Percentiles rank a stretch among this genome's conserved stretches.
Conservation (phyloP, 2,797 vertebrate genomes). For the Menidia menidia region DNA sequence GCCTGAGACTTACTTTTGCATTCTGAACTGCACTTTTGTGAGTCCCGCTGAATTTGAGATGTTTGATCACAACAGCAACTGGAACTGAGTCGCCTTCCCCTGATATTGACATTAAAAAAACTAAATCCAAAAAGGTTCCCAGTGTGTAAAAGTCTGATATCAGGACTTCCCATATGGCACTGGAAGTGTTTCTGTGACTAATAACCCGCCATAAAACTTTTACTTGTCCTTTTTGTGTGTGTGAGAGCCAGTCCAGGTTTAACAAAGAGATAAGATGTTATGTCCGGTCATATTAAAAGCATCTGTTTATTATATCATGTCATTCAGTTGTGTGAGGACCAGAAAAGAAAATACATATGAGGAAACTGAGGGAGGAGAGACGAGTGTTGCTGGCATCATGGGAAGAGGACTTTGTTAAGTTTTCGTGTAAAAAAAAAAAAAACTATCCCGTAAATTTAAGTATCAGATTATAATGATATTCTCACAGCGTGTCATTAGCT, state of each 20-base stretch:
- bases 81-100: neutral
- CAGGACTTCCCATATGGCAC: too few species aligned
- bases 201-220: too few species aligned
- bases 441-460: neutral
- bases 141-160: neutral
- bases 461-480: conserved; percentile 1
- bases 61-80: neutral
- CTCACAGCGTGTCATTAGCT: conserved; percentile 2
- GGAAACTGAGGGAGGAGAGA: conserved; percentile 23
- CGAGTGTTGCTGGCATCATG: conserved; percentile 13
- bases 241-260: too few species aligned
- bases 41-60: neutral
- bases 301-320: neutral
- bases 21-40: neutral
- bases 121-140: neutral
- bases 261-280: too few species aligned
- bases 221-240: too few species aligned
- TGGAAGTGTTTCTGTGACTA: too few species aligned
- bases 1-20: neutral
- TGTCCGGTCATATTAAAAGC: too few species aligned
- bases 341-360: neutral
- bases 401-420: conserved; percentile 4
- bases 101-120: too few species aligned
- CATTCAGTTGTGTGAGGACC: neutral
- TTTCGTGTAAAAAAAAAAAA: neutral